Base-by-base conservation (phyloP, 2,888 invertebrate species). In the Bombyx huttoni region DNA sequence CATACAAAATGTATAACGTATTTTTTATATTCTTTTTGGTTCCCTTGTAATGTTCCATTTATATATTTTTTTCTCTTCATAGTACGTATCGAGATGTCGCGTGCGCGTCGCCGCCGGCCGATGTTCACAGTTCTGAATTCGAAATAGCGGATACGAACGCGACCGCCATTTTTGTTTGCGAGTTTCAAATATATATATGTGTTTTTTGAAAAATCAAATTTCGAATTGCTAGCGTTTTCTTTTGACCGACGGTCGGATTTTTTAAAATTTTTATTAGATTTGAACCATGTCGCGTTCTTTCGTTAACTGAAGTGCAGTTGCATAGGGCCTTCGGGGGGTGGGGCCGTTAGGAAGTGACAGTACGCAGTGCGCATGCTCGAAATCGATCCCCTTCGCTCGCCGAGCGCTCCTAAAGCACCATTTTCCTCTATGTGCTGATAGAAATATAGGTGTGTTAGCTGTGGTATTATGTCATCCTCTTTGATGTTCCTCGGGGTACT, bases 281-380 rank as follows among this genome's bases (percentile, higher is more conserved):
- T 63, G 67, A 64, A 72, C 59, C 68, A 69, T 64, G 65, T 70
- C 70, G 73, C 78, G 84, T 70, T 73, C 72, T 67, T 64, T 72
- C 67, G 74, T 88, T 87, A 87, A 87, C 86, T 88, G 84, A 69
- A 83, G 69, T 88, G 87, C 88, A 88, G 79, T 83, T 85, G 87
- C 86, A 86, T 68, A 65, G 69, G 71, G 76, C 70, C 68, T 62
- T 62, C 67, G 55, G 55, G 53, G 62, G 64, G 62, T 63, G 60
- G 65, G 64, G 65, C 64, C 63, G 70, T 67, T 69, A 63, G 79
- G 81, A 75, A 75, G 71, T 70, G 65, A 53, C 55, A 61, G 53
- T 34, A 10, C 49, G 46, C 40, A 63, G 47, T 73, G 88, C 89
- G 89, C 88, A 85, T 80, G 88, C 80, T 61, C 67, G 75, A 53